phyloP scores from a whole-genome alignment of 1,140 invertebrate genomes.

The Apocrypta bakeri region DNA sequence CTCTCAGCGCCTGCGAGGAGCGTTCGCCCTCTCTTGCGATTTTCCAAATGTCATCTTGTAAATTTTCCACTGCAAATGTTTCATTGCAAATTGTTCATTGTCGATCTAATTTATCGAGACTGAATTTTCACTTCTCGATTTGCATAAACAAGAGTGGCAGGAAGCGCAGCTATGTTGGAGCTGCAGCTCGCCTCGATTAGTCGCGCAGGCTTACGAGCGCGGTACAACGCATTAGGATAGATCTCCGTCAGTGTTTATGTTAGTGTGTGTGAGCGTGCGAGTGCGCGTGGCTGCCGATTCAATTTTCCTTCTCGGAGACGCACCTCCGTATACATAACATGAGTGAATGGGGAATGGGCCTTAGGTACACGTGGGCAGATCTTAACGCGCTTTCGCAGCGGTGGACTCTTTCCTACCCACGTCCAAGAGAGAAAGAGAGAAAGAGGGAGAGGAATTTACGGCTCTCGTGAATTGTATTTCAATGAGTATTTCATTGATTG shows the following conservation, averaged over 20 bases:
- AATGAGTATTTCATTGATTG: not conserved
- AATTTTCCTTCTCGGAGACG: slow-evolving; percentile 1
- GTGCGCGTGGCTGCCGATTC: not conserved
- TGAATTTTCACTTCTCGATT: not conserved
- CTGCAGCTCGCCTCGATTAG: not conserved
- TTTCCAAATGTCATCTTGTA: too few relatives aligned
- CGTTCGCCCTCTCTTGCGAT: too few relatives aligned
- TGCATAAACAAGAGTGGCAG: slow-evolving; percentile 36
- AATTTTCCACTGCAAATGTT: not conserved
- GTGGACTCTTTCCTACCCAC: not conserved
- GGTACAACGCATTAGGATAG: not conserved
- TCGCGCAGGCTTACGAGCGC: not conserved
- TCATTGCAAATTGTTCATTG: too few relatives aligned
- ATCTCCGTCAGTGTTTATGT: too few relatives aligned
- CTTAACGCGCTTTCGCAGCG: slow-evolving; percentile 11
- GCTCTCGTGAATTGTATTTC: too few relatives aligned
- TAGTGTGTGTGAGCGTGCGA: too few relatives aligned
- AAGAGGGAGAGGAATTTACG: not conserved
- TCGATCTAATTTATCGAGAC: not conserved
- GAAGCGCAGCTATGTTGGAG: not conserved
- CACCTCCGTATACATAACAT: not conserved
- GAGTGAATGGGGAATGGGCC: too few relatives aligned
- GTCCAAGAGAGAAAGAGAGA: not conserved
- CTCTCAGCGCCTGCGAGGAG: too few relatives aligned
- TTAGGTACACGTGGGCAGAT: slow-evolving; percentile 28